Evolutionary conservation across 1,140 invertebrate genomes (phyloP), one percentile per base, ranked within the genome.

Genomic region (Triops longicaudatus): DNA sequence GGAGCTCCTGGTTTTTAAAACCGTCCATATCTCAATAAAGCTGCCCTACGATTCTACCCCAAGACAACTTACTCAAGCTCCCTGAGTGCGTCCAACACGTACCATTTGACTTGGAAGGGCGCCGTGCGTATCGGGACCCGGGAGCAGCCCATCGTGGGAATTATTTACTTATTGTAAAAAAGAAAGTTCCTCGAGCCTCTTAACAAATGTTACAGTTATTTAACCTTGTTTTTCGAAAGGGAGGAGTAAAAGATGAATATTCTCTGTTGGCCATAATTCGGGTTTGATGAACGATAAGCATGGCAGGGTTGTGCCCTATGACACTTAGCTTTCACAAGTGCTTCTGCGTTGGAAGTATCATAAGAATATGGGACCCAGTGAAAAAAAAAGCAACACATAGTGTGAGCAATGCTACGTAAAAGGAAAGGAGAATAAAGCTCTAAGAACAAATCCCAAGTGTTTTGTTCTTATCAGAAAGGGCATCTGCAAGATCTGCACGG

Each of bases 281-380:
- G 50, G 50, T 22, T 17, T 63, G 50, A 63, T 63, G 50, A 63
- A 22, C 50, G 50, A 63, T 63, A 63, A 22, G 50, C 17, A 63
- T 63, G 50, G 50, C 50, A 63, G 50, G 50, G 50, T 63, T 63
- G 50, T 63, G 50, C 50, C 50, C 50, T 63, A 22, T 63, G 50
- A 63, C 50, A 63, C 50, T 63, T 63, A 63, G 50, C 50, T 63
- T 63, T 63, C 17, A 63, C 50, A 63, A 63, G 50, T 63, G 50
- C 50, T 63, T 63, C 50, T 63, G 50, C 10, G n/a, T 63, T 63
- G 22, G 10, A 63, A 63, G 50, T 63, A 63, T 17, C 50, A 63
- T 63, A 63, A 63, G 50, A 63, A 63, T 17, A 63, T 63, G 50
- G 50, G 22, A 63, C 50, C 22, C 22, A 63, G 22, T n/a, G n/a